Base-by-base conservation (phyloP, 2,113 vertebrate genomes). In the Ailurus styani region DNA sequence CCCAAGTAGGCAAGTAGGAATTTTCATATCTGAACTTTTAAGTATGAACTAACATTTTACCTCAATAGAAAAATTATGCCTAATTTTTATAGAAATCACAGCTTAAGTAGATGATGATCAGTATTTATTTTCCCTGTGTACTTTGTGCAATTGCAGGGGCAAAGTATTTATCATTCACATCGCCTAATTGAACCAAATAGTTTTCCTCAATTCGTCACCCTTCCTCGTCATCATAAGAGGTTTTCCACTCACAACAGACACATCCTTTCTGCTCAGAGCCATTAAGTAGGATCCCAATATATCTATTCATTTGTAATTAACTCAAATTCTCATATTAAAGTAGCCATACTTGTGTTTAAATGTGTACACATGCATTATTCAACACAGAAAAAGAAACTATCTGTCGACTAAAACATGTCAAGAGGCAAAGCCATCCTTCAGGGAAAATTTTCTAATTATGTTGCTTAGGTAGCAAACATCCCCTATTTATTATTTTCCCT, bases 11-110 rank as follows among this genome's bases (percentile, higher is more conserved):
- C 68, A 93, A 87, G 70, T 17, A 54, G 79, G 95, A 34, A 84
- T 91, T 96, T 92, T 94, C 92, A 90, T 85, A 66, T 87, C 87
- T 91, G 31, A 95, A 93, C 85, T 60, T 97, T 45, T 12, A 90
- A 57, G 85, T 70, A 85, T 31, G 40, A 97, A 60, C 60, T 34
- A 81, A 29, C 25, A 42, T 47, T 91, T 89, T 85, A 64, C 37
- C 52, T 90, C n/a, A 34, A 54, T 7, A 77, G 68, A 79, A 85
- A 75, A 84, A 25, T 31, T 64, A 11, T 27, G 17, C 18, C 50
- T 29, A 52, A 62, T 37, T 31, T 93, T 45, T 55, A 13, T 42
- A 42, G 93, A 79, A 90, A n/a, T 18, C 50, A 7, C 14, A 84
- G 42, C 7, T 45, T 42, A 64, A 87, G 66, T 27, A 91, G 72